Percentiles rank a stretch among this genome's conserved stretches.
Conservation (phyloP, 2,113 vertebrate species). For the Stigmatopora nigra region DNA sequence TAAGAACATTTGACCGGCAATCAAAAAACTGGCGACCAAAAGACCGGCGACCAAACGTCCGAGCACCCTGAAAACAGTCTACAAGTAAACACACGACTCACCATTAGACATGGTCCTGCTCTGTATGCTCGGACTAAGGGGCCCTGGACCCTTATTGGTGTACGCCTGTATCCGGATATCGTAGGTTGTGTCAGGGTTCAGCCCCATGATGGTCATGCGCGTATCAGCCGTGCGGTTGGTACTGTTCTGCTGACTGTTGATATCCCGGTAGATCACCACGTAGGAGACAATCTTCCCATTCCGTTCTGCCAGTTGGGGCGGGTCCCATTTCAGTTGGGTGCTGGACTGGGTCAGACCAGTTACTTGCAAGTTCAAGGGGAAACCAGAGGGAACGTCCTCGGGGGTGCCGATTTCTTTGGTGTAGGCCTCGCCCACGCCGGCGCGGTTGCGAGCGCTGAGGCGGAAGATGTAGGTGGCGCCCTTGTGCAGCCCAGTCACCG, state of each 20-base stretch:
- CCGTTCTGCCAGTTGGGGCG: slow-evolving; percentile 80
- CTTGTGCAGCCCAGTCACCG: slow-evolving; percentile 85
- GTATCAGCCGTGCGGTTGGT: slow-evolving; percentile 78
- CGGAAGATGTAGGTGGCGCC: slow-evolving; percentile 89
- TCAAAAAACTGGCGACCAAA: no score
- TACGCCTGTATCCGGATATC: slow-evolving; percentile 88
- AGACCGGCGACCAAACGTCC: no score
- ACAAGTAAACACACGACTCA: slow-evolving; percentile 38
- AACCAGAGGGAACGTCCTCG: slow-evolving; percentile 83
- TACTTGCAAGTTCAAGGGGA: slow-evolving; percentile 86
- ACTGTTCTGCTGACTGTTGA: slow-evolving; percentile 89
- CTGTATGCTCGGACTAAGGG: slow-evolving; percentile 96
- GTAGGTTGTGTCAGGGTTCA: slow-evolving; percentile 92
- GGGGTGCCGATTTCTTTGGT: slow-evolving; percentile 86
- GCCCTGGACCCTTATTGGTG: slow-evolving; percentile 85
- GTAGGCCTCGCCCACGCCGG: slow-evolving; percentile 85
- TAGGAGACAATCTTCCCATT: slow-evolving; percentile 87
- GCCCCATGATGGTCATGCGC: slow-evolving; percentile 74
- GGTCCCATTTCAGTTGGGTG: slow-evolving; percentile 89
- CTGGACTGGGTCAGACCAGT: slow-evolving; percentile 88
- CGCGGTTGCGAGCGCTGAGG: slow-evolving; percentile 86
- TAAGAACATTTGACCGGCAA: no score
- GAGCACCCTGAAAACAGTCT: no score
- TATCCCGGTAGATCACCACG: slow-evolving; percentile 87
- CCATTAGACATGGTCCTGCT: slow-evolving; percentile 94